These are phyloP conservation scores for Eucidaris tribuloides DNA, from an alignment of 35 echinoderm and acorn worm species.

Conservation along the genomic window DNA sequence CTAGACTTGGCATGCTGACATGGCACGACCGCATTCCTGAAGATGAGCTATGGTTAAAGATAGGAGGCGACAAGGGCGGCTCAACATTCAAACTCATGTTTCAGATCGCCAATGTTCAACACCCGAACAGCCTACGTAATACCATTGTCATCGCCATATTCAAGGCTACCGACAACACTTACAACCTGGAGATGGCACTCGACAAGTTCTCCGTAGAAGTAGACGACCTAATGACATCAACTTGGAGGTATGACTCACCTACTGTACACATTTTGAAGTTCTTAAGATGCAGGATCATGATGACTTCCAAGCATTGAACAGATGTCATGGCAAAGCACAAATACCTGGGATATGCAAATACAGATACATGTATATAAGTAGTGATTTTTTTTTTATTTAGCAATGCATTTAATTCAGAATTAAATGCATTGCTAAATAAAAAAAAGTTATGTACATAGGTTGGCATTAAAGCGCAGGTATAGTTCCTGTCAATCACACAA, in stretches of 20 bases:
- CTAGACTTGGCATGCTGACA: neutral
- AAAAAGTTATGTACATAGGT: no score
- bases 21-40: conserved; percentile 31
- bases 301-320: neutral
- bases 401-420: no score
- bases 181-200: conserved; percentile 35
- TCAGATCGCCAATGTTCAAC: conserved; percentile 57
- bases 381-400: no score
- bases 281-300: neutral
- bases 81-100: conserved; percentile 50
- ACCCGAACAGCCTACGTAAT: conserved; percentile 60
- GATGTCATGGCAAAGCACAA: neutral
- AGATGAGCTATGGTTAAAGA: conserved; percentile 68
- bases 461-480: no score
- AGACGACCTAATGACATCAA: neutral
- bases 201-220: conserved; percentile 2
- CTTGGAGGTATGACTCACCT: conserved; percentile 55
- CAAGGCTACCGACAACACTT: conserved; percentile 34
- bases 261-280: no score
- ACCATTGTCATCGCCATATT: conserved; percentile 42
- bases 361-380: neutral
- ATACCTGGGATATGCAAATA: neutral
- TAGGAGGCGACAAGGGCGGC: conserved; percentile 70
- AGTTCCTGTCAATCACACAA: no score
- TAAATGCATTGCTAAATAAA: no score